Conservation (phyloP, 2,113 vertebrate species). For the Telmatochromis sp. region DNA sequence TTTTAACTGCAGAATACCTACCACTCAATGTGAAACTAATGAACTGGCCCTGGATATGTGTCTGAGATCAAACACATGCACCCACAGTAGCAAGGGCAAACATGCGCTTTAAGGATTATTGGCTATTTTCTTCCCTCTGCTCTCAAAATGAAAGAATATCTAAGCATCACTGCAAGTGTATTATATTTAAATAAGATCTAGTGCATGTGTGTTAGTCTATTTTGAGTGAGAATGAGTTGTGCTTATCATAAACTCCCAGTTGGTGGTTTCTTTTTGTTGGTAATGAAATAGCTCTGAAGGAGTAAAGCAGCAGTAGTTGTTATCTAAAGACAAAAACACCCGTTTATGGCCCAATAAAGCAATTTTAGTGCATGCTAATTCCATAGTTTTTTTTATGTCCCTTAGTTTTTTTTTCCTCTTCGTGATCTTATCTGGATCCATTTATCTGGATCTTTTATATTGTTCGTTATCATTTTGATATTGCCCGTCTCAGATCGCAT, state of each 20-base stretch:
- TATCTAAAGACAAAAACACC: not conserved
- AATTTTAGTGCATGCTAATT: not conserved
- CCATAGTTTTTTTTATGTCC: not conserved
- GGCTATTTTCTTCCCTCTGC: not conserved
- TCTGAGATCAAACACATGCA: not conserved
- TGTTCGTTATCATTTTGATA: not conserved
- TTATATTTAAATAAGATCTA: not conserved
- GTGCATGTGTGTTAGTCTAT: not conserved
- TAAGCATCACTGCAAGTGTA: not conserved
- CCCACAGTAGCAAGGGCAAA: not conserved
- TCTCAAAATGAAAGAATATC: not conserved
- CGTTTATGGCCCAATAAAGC: not conserved
- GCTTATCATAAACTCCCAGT: slow-evolving; percentile 14
- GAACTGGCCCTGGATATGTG: not conserved
- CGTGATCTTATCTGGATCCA: not conserved
- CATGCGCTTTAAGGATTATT: not conserved
- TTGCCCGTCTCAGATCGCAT: not conserved
- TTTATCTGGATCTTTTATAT: not conserved
- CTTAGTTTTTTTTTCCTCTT: not conserved
- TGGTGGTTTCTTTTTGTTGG: slow-evolving; percentile 8
- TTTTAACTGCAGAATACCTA: not conserved
- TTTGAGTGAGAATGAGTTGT: not conserved
- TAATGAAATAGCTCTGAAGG: not conserved
- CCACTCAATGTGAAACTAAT: slow-evolving; percentile 11
- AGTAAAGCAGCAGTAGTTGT: not conserved